Conservation (phyloP, 2,113 vertebrate species). For the Danionella cerebrum region DNA sequence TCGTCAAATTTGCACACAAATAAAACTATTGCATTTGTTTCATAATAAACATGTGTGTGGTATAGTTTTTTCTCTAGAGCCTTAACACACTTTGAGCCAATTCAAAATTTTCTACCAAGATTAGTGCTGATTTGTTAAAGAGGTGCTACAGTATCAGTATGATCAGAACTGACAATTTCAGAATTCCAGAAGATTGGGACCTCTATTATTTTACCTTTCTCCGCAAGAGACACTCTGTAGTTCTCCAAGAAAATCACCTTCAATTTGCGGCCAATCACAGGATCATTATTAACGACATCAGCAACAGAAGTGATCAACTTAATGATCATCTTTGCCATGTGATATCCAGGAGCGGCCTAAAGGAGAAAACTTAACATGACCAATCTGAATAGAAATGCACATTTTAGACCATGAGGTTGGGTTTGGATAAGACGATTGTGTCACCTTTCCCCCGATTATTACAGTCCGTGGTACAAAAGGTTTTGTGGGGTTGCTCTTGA, state of each 20-base stretch:
- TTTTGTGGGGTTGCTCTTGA: slow-evolving; percentile 73
- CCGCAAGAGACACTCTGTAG: slow-evolving; percentile 91
- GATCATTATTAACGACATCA: slow-evolving; percentile 85
- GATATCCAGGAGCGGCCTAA: slow-evolving; percentile 91
- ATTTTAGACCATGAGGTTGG: not conserved
- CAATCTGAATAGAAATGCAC: not conserved
- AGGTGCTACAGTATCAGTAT: too few relatives aligned
- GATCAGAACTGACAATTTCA: too few relatives aligned
- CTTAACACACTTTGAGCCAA: too few relatives aligned
- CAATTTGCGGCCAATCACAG: slow-evolving; percentile 78
- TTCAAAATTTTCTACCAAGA: too few relatives aligned
- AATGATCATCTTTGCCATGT: slow-evolving; percentile 97
- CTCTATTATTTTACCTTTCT: slow-evolving; percentile 84
- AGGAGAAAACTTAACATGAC: not conserved
- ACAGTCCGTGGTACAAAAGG: slow-evolving; percentile 84
- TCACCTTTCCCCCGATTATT: slow-evolving; percentile 94
- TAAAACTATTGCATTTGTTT: too few relatives aligned
- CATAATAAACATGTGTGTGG: too few relatives aligned
- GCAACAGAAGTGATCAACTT: slow-evolving; percentile 85
- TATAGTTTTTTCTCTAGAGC: too few relatives aligned
- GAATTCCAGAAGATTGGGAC: too few relatives aligned
- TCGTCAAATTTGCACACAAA: too few relatives aligned
- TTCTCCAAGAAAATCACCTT: slow-evolving; percentile 95
- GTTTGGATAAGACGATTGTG: not conserved
- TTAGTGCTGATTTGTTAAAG: too few relatives aligned